These are phyloP conservation scores for Cryptus viduatorius DNA, from an alignment of 2,888 invertebrate genomes.

Conservation along the genomic window DNA sequence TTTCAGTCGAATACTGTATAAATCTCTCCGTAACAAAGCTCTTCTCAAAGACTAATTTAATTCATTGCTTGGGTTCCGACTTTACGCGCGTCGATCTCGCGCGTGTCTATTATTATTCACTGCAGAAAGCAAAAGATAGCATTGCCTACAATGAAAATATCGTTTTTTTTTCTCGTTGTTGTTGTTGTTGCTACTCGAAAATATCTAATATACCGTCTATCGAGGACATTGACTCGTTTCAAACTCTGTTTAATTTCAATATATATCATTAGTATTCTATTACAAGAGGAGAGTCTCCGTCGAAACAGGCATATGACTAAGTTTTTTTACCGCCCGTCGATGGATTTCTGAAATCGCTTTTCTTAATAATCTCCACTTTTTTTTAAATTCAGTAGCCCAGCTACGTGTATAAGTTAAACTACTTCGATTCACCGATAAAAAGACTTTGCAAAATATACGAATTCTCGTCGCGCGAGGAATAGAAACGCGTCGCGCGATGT, in stretches of 20 bases:
- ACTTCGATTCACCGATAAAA: constrained; percentile 54
- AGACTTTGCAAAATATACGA: constrained; percentile 63
- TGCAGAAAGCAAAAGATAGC: neutral
- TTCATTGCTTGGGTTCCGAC: constrained; percentile 3
- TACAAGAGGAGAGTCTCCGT: constrained; percentile 24
- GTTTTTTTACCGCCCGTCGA: constrained; percentile 11
- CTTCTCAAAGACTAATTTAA: neutral
- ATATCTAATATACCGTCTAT: constrained; percentile 44
- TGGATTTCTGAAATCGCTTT: constrained; percentile 23
- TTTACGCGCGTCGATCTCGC: neutral
- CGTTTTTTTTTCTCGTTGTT: constrained; percentile 38
- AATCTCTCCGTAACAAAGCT: constrained; percentile 19
- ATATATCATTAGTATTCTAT: constrained; percentile 31
- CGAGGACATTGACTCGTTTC: constrained; percentile 46
- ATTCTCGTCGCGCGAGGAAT: constrained; percentile 41
- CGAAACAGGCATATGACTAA: constrained; percentile 37
- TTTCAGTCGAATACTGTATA: constrained; percentile 59
- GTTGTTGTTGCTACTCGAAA: constrained; percentile 41
- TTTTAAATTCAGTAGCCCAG: constrained; percentile 63
- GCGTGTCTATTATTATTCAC: neutral
- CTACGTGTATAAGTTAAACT: constrained; percentile 59
- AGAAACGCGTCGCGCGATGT: neutral
- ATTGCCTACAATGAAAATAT: constrained; percentile 25
- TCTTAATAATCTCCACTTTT: neutral
- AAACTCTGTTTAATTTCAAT: constrained; percentile 24